A percentile compares a stretch with the other conserved stretches of the same genome.
Conservation (phyloP, 2,113 vertebrate genomes). For the Xiphias gladius region DNA sequence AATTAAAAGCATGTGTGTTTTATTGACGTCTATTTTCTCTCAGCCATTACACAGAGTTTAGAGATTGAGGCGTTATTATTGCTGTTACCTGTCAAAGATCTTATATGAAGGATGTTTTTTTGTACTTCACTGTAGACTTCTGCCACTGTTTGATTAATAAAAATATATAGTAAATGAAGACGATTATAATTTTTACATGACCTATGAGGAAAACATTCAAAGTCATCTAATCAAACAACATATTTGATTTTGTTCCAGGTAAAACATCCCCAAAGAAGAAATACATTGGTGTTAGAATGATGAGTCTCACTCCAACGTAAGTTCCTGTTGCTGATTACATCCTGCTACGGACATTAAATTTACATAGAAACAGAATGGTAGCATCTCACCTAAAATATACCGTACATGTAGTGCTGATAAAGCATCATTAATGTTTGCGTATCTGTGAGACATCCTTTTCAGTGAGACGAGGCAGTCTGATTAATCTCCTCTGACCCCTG, state of each 20-base stretch:
- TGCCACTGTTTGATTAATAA: too few relatives aligned
- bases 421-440: neutral
- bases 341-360: neutral
- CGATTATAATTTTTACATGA: too few relatives aligned
- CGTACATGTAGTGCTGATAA: neutral
- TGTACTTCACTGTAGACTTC: too few relatives aligned
- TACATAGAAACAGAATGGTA: neutral
- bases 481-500: neutral
- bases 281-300: slow-evolving; percentile 96
- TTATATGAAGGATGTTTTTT: too few relatives aligned
- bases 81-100: too few relatives aligned
- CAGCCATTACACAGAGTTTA: too few relatives aligned
- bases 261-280: slow-evolving; percentile 92
- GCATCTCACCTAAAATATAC: neutral
- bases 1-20: neutral
- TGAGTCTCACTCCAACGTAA: slow-evolving; percentile 92
- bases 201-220: neutral
- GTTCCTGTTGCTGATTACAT: slow-evolving; percentile 52
- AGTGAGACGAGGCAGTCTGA: neutral
- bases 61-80: too few relatives aligned
- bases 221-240: neutral
- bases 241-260: slow-evolving; percentile 77
- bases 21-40: neutral
- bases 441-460: neutral
- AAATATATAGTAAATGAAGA: too few relatives aligned